A percentile compares a stretch with the other conserved stretches of the same genome.
These are phyloP conservation scores for Calliopsis andreniformis DNA, from an alignment of 1,140 invertebrate genomes.

Conservation along the genomic window DNA sequence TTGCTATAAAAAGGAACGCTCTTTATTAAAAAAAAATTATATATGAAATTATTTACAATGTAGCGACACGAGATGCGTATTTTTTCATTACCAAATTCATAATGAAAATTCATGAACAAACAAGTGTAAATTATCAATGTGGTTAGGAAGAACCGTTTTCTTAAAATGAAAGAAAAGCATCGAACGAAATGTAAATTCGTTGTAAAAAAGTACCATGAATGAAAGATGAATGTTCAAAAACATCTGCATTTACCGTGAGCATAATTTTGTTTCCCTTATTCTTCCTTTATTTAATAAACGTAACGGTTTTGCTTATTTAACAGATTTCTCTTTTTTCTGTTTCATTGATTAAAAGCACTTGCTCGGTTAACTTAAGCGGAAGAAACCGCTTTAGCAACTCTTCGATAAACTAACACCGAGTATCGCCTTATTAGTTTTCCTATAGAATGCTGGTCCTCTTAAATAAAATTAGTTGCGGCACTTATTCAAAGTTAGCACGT, in stretches of 20 bases:
- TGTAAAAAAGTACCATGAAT: constrained; percentile 30
- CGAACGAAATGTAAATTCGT: constrained; percentile 18
- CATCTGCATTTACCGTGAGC: constrained; percentile 14
- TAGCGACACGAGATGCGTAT: neutral
- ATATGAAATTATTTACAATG: constrained; percentile 47
- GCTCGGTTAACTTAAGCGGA: constrained; percentile 51
- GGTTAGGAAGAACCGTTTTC: neutral
- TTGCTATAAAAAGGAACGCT: constrained; percentile 48
- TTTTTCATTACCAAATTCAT: neutral
- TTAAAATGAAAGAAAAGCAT: constrained; percentile 9
- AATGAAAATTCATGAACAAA: neutral
- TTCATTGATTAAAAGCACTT: constrained; percentile 58
- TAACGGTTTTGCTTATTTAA: constrained; percentile 41
- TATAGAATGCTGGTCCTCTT: constrained; percentile 52
- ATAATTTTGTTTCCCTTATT: constrained; percentile 11
- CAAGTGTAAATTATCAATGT: neutral
- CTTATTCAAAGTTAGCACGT: constrained; percentile 58
- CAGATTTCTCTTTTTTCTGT: constrained; percentile 42
- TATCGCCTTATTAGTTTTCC: constrained; percentile 47
- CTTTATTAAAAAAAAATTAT: constrained; percentile 58
- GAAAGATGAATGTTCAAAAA: constrained; percentile 28
- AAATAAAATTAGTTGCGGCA: constrained; percentile 66
- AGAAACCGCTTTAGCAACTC: constrained; percentile 56
- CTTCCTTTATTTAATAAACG: constrained; percentile 29
- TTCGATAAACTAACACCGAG: constrained; percentile 60